A percentile compares a stretch with the other conserved stretches of the same genome.
Conservation (phyloP, 1,140 invertebrate genomes). For the Hylaeus anthracinus region DNA sequence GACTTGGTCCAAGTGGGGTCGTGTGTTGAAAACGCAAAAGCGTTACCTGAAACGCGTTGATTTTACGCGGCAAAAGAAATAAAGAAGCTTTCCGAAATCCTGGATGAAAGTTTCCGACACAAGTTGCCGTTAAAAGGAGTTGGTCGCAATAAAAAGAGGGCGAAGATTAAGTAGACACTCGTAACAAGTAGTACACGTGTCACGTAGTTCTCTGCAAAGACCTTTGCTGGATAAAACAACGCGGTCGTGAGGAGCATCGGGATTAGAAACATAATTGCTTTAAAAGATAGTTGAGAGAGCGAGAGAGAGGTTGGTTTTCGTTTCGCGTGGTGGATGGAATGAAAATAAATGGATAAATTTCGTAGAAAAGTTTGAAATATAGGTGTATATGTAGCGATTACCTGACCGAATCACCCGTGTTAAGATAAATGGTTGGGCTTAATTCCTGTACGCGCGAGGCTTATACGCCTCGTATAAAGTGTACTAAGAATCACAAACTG, state of each 20-base stretch:
- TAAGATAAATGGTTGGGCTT: too few relatives aligned
- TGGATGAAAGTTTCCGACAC: slow-evolving; percentile 21
- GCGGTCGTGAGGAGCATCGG: slow-evolving; percentile 6
- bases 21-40: background rate
- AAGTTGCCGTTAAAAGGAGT: slow-evolving; percentile 37
- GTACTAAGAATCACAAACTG: too few relatives aligned
- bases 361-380: too few relatives aligned
- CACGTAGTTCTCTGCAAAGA: slow-evolving; percentile 44
- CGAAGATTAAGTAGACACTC: slow-evolving; percentile 34
- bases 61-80: background rate
- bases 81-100: slow-evolving; percentile 22
- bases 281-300: too few relatives aligned
- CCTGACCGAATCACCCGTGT: too few relatives aligned
- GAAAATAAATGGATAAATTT: too few relatives aligned
- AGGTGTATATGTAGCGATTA: too few relatives aligned
- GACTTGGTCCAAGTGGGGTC: background rate
- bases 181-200: slow-evolving; percentile 46
- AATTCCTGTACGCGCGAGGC: too few relatives aligned
- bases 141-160: slow-evolving; percentile 16
- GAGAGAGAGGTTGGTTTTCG: too few relatives aligned
- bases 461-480: too few relatives aligned
- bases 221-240: slow-evolving; percentile 39
- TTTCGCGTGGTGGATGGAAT: too few relatives aligned
- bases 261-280: background rate
- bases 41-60: background rate